A percentile compares a stretch with the other conserved stretches of the same genome.
Evolutionary conservation across 2,888 invertebrate genomes (phyloP).

Genomic region (Linnaemya tessellans): DNA sequence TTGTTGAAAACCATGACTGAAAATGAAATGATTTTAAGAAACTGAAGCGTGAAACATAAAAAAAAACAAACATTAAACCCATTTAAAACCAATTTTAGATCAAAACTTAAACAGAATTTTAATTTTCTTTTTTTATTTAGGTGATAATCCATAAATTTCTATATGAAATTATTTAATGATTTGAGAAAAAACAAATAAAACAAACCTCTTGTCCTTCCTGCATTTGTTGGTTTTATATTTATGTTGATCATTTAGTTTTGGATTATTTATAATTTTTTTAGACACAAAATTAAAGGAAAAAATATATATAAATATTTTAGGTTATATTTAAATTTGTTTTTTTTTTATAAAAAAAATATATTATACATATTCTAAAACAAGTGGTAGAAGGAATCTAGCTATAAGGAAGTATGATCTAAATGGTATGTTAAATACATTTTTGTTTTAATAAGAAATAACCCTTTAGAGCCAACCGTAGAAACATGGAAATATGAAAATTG

Average conservation of each 20-base stretch:
- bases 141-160: slow-evolving; percentile 11
- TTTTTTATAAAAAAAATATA: slow-evolving; percentile 1
- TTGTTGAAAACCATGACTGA: slow-evolving; percentile 26
- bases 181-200: slow-evolving; percentile 79
- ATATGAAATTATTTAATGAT: slow-evolving; percentile 59
- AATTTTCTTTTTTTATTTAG: background rate
- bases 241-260: slow-evolving; percentile 50
- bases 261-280: slow-evolving; percentile 63
- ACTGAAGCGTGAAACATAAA: slow-evolving; percentile 2
- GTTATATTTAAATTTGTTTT: slow-evolving; percentile 26
- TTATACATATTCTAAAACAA: slow-evolving; percentile 17
- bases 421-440: slow-evolving; percentile 1
- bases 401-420: background rate
- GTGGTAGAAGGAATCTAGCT: slow-evolving; percentile 35
- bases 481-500: background rate
- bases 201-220: slow-evolving; percentile 87
- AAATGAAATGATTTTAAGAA: slow-evolving; percentile 50
- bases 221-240: slow-evolving; percentile 72
- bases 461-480: background rate
- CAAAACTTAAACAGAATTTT: slow-evolving; percentile 41
- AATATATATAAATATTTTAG: slow-evolving; percentile 71
- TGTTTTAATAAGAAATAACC: background rate
- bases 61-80: slow-evolving; percentile 4
- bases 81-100: slow-evolving; percentile 58
- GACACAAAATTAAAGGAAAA: slow-evolving; percentile 77